phyloP scores from a whole-genome alignment of 1,140 invertebrate genomes.

The Drosophila setifemur region DNA sequence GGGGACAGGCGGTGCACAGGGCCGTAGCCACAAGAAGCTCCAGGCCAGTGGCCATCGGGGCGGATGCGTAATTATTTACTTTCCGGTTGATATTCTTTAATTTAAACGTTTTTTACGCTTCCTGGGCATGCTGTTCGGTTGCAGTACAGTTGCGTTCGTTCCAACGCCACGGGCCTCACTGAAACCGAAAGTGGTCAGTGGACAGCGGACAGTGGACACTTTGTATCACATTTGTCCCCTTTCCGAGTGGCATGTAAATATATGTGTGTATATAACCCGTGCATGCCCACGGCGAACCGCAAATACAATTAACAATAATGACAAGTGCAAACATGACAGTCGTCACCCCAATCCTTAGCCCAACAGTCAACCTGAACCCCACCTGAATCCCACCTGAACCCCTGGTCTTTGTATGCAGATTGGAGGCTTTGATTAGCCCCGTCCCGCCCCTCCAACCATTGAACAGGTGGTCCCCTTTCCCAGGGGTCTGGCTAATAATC shows the following conservation, averaged over 20 bases:
- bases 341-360: background rate
- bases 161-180: constrained; percentile 38
- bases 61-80: background rate
- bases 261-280: constrained; percentile 60
- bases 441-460: background rate
- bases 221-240: constrained; percentile 19
- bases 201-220: too few species aligned
- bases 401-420: constrained; percentile 33
- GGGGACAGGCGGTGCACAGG: constrained; percentile 58
- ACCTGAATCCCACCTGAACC: background rate
- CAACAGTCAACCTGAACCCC: background rate
- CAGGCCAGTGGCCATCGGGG: constrained; percentile 61
- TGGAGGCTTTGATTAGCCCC: constrained; percentile 61
- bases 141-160: constrained; percentile 40
- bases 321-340: constrained; percentile 76
- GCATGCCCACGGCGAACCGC: constrained; percentile 53
- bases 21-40: constrained; percentile 70
- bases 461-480: constrained; percentile 14
- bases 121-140: constrained; percentile 27
- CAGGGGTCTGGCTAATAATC: constrained; percentile 42
- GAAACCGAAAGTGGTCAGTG: constrained; percentile 43
- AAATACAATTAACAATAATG: constrained; percentile 80
- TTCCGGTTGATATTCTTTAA: background rate
- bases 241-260: background rate
- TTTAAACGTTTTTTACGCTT: constrained; percentile 27